These are phyloP conservation scores for Conops quadrifasciatus DNA, from an alignment of 2,888 invertebrate genomes.

Conservation along the genomic window DNA sequence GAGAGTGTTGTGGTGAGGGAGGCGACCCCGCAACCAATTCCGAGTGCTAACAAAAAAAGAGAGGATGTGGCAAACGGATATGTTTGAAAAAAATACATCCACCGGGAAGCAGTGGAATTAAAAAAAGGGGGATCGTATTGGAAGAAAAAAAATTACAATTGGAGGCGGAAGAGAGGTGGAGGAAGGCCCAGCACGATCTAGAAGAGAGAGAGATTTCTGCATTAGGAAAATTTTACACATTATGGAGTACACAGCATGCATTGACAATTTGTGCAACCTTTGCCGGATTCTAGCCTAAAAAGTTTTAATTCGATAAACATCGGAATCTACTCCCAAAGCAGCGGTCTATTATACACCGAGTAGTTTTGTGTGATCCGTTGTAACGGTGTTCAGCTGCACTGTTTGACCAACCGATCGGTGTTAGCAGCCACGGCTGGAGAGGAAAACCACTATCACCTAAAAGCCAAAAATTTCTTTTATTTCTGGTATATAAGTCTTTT, in stretches of 20 bases:
- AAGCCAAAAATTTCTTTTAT: background rate
- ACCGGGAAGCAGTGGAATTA: background rate
- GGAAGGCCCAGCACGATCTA: too few species aligned
- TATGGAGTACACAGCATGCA: too few species aligned
- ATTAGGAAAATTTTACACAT: too few species aligned
- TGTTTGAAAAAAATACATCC: background rate
- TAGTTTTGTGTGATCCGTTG: background rate
- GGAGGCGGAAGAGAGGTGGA: background rate
- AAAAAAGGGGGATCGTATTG: background rate
- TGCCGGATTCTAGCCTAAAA: conserved; percentile 8
- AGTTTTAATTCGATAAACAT: background rate
- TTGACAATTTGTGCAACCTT: too few species aligned
- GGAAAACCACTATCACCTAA: background rate
- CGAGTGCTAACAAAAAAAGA: background rate
- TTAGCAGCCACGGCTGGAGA: too few species aligned
- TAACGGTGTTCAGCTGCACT: too few species aligned
- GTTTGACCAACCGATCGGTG: too few species aligned
- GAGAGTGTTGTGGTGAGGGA: too few species aligned
- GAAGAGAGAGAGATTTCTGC: background rate
- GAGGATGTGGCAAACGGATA: background rate
- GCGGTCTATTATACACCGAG: background rate
- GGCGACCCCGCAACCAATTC: too few species aligned
- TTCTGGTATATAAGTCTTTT: background rate
- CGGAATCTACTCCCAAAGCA: background rate
- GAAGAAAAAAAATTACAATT: background rate